Conservation (phyloP, 2,797 vertebrate species). For the Pitangus sulphuratus region DNA sequence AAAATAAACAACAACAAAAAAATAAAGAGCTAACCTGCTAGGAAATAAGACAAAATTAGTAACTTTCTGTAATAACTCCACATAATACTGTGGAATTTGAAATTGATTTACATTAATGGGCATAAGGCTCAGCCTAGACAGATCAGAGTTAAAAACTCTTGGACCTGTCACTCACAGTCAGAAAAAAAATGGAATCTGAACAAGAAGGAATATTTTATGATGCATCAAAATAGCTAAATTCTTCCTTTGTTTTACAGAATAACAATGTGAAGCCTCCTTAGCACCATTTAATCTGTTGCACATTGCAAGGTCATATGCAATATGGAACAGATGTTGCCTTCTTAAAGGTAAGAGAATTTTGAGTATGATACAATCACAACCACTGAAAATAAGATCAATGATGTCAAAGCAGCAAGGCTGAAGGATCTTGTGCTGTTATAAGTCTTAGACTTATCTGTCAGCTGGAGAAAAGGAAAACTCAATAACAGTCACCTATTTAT, state of each 20-base stretch:
- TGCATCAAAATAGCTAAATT: neutral
- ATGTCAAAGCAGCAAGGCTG: neutral
- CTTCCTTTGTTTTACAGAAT: neutral
- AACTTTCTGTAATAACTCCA: neutral
- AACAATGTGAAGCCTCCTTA: neutral
- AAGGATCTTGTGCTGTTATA: neutral
- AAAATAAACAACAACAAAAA: neutral
- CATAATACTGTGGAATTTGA: neutral
- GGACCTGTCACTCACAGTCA: neutral
- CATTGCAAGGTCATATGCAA: neutral
- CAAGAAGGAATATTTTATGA: neutral
- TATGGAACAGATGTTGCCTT: neutral
- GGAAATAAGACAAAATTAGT: neutral
- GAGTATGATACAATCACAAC: accelerated
- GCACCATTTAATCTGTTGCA: neutral
- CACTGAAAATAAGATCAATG: neutral
- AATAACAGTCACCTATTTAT: neutral
- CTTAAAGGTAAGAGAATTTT: neutral
- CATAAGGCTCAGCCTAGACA: neutral
- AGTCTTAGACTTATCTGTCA: neutral
- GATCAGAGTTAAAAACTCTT: neutral
- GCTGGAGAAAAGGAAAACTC: neutral
- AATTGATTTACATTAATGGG: neutral
- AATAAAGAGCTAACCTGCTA: neutral
- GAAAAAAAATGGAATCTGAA: neutral